phyloP scores from a whole-genome alignment of 2,888 invertebrate species.

The Sinohyriopsis cumingii region DNA sequence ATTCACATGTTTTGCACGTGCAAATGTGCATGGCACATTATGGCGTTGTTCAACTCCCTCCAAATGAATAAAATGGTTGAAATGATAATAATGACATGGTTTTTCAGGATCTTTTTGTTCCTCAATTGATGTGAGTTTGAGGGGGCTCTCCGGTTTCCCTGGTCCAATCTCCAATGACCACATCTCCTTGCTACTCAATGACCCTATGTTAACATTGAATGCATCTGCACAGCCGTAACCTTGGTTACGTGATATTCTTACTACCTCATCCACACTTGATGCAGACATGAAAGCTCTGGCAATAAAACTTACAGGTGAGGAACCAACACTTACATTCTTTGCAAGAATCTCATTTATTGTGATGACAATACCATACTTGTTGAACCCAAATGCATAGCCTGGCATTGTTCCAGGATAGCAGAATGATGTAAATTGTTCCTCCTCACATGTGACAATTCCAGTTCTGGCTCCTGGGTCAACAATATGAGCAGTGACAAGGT shows the following conservation, averaged over 20 bases:
- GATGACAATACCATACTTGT: slow-evolving; percentile 25
- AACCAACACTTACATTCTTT: slow-evolving; percentile 4
- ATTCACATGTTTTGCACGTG: slow-evolving; percentile 10
- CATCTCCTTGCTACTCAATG: slow-evolving; percentile 27
- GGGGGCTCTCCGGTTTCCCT: slow-evolving; percentile 5
- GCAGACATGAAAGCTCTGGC: slow-evolving; percentile 38
- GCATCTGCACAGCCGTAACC: slow-evolving; percentile 42
- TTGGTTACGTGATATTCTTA: slow-evolving; percentile 22
- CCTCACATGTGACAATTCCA: too few relatives aligned
- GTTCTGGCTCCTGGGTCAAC: slow-evolving; percentile 7
- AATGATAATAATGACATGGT: slow-evolving; percentile 34
- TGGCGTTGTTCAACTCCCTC: slow-evolving; percentile 15
- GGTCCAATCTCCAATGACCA: slow-evolving; percentile 42
- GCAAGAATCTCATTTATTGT: slow-evolving; percentile 42
- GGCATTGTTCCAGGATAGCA: slow-evolving; percentile 26
- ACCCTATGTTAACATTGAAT: slow-evolving; percentile 43
- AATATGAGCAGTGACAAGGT: slow-evolving; percentile 27
- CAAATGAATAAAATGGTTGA: slow-evolving; percentile 36
- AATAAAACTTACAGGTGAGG: slow-evolving; percentile 30
- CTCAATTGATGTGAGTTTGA: background rate
- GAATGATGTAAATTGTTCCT: slow-evolving; percentile 36
- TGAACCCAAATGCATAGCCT: slow-evolving; percentile 17
- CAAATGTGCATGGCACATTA: slow-evolving; percentile 15
- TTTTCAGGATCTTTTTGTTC: slow-evolving; percentile 7
- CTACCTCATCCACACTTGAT: slow-evolving; percentile 29